Evolutionary conservation across 23 tunicate genomes (phyloP).

Genomic region (Styela clava): DNA sequence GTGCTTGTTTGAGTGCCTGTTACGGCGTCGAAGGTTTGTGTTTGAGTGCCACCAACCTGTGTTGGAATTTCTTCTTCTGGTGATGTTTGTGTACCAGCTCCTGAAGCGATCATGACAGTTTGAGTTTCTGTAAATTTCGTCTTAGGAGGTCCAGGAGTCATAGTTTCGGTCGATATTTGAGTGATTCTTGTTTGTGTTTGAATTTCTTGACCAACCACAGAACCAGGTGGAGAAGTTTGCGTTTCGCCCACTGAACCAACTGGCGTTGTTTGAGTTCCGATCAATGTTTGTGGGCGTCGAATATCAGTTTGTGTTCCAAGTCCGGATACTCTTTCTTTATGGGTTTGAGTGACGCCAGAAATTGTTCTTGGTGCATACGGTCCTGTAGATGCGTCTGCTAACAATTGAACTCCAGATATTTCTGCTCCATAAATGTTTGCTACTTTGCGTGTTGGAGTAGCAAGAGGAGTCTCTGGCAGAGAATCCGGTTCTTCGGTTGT

Average conservation of each 20-base stretch:
- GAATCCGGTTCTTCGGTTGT: neutral
- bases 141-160: neutral
- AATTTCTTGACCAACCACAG: neutral
- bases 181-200: slow-evolving; percentile 17
- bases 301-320: slow-evolving; percentile 5
- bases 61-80: slow-evolving; percentile 9
- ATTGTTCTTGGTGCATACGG: neutral
- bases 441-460: neutral
- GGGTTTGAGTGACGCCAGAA: slow-evolving; percentile 8
- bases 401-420: neutral
- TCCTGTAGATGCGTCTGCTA: slow-evolving; percentile 13
- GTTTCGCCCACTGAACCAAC: neutral
- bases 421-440: slow-evolving; percentile 18
- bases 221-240: neutral
- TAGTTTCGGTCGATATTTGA: slow-evolving; percentile 9
- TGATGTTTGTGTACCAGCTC: slow-evolving; percentile 12
- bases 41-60: slow-evolving; percentile 1
- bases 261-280: neutral
- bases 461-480: neutral
- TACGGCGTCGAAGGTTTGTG: slow-evolving; percentile 2
- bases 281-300: neutral
- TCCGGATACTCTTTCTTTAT: neutral
- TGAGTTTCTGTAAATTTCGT: neutral
- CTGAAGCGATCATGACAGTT: neutral
- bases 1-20: slow-evolving; percentile 1